Evolutionary conservation across 2,113 vertebrate genomes (phyloP), one percentile per base, ranked within the genome.

Genomic region (Brachionichthys hirsutus): DNA sequence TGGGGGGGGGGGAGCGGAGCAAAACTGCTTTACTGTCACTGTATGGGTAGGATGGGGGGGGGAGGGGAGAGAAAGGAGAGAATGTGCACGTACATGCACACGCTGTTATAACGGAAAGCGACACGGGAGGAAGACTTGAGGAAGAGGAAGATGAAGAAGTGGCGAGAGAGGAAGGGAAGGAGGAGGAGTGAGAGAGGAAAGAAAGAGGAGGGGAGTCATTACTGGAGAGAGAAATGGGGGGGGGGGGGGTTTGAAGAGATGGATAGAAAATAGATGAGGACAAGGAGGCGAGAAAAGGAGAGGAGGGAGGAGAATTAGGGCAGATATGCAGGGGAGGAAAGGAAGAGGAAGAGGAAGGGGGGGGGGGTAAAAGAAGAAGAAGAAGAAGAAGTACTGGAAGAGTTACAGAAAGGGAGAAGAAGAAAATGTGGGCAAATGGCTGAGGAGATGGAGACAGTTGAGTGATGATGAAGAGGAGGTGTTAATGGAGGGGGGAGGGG

Each of bases 41-140:
- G 14, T 48, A 50, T 46, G 70, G 73, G 61, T 59, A 56, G 54
- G 30, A 16, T 61, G 72, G 77, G 80, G 72, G 77, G 80, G 77
- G 76, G 70, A 67, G 80, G 73, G 73, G 58, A 67, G 78, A 70
- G 69, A 54, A 55, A 62, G 69, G 71, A 54, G 81, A 70, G 84
- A 73, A 78, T 71, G 54, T 38, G 12, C 36, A 38, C 36, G 36
- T 38, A 38, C 36, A 10, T 10, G 12, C 36, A 38, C 36, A 38
- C 36, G 2, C 42, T 51, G 74, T 58, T 70, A 67, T 72, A 78
- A 82, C 58, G 4, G 59, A 62, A 67, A 73, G 65, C 52, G 48
- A 75, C 61, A 52, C 12, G 43, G 67, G 59, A 58, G 52, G 45
- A 50, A 61, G 49, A 46, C 19, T 0, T 14, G 13, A 18, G 35